These are phyloP conservation scores for Pelmatolapia mariae DNA, from an alignment of 2,113 vertebrate species.

Conservation along the genomic window DNA sequence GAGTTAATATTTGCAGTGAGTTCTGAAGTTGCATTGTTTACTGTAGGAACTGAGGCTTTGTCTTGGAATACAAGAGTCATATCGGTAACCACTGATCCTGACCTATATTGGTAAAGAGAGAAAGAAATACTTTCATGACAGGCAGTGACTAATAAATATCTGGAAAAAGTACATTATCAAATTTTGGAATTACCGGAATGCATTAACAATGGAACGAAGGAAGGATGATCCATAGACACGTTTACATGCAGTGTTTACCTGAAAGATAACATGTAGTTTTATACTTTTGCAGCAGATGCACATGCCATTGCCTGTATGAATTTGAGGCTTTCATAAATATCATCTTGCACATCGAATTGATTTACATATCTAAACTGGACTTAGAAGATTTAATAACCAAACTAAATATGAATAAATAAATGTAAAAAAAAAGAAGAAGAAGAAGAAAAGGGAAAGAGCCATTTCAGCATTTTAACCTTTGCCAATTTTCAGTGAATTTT, in stretches of 20 bases:
- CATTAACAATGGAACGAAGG: neutral
- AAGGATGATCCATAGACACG: neutral
- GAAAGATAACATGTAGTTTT: neutral
- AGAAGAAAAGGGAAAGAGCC: neutral
- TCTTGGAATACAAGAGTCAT: conserved; percentile 20
- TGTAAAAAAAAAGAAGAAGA: neutral
- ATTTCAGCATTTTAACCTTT: neutral
- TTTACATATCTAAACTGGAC: neutral
- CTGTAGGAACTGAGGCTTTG: neutral
- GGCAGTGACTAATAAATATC: neutral
- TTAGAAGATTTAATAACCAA: neutral
- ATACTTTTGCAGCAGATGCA: neutral
- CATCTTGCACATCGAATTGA: neutral
- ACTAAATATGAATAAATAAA: neutral
- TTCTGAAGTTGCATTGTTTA: rapidly evolving
- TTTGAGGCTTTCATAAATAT: neutral
- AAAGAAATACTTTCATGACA: neutral
- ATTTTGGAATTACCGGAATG: conserved; percentile 28
- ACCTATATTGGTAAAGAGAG: neutral
- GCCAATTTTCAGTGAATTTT: neutral
- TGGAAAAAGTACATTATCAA: neutral
- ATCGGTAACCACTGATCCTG: conserved; percentile 23
- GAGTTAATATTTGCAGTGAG: neutral
- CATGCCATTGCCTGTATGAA: neutral
- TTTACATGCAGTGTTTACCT: conserved; percentile 1